Evolutionary conservation across 2,888 invertebrate genomes (phyloP), one percentile per base, ranked within the genome.

Genomic region (Hirtodrosophila confusa): DNA sequence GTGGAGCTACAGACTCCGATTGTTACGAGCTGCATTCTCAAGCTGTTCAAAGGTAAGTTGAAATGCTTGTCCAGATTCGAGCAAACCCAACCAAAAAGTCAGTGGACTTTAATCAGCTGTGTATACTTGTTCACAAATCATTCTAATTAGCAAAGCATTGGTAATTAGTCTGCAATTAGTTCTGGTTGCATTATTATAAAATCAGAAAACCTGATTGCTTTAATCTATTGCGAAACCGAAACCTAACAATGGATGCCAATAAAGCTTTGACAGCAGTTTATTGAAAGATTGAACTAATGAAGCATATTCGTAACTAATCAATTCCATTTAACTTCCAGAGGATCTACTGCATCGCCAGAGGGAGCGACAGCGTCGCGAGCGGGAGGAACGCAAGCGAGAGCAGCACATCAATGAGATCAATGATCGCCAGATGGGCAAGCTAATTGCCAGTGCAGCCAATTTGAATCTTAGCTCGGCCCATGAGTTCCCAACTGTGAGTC

Each of bases 351-450:
- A 93, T 9, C 94, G 97, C 2, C 94, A 94, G 29, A 94, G 94
- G 45, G 91, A 93, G 10, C 94, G 98, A 4, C 94, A 94, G 43
- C 94, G 94, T 6, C 93, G 94, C 24, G 95, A 94, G 40, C 94
- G 95, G 8, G 96, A 97, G 11, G 98, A 98, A 89, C 94, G 94
- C 24, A 94, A 95, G 33, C 94, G 96, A 3, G 97, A 97, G 88
- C 95, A 94, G 69, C 94, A 95, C n/a, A 95, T 95, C 68, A 94
- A 93, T 55, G 94, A 94, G 70, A 94, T 95, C 75, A 95, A 96
- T 91, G 93, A 96, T 91, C 93, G 94, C 87, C 92, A 93, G 89
- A 93, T 96, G 94, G 94, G 96, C 82, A 92, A 94, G 92, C 92
- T 94, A 90, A 90, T 94, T 55, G 88, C 93, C 79, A 89, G 93